Evolutionary conservation across 2,888 invertebrate genomes (phyloP), one percentile per base, ranked within the genome.

Genomic region (Psylliodes chrysocephalus): DNA sequence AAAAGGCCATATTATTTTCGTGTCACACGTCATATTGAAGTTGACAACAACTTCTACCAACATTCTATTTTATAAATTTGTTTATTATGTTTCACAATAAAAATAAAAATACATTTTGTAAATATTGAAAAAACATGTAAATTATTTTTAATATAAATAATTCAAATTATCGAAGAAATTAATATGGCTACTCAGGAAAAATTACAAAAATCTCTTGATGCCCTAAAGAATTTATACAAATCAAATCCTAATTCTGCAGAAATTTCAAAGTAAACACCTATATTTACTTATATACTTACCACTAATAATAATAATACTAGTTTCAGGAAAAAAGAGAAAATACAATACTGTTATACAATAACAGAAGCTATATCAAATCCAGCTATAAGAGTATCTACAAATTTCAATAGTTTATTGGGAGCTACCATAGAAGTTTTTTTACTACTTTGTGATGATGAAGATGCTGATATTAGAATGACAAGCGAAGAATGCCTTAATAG

Each of bases 401-500:
- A 89, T 76, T 89, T 89, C 77, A 83, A 85, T 4, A 86, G 88
- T 71, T 86, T 90, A 70, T 84, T 93, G 46, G 89, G 90, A 67
- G 86, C 87, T 73, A 88, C 91, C 1, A 87, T 92, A 63, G 91
- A 91, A 82, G 87, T 89, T 28, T 84, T 93, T 66, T 82, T 94
- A 52, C 84, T 86, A 40, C 84, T 91, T 57, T 90, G 92, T 78
- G 91, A 93, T 82, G 93, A 94, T 80, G 80, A 86, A 1, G 92
- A 94, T 78, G 87, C 91, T 1, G 91, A 93, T 79, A 88, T 93
- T 22, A 85, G 93, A 62, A 90, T 92, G 85, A 89, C 90, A 53
- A 92, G 92, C 42, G 92, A 93, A 78, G 94, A 94, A 82, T 91
- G 91, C 75, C 83, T 94, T 1, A 93, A 93, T 79, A 86, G 88